Percentiles rank a stretch among this genome's conserved stretches.
Evolutionary conservation across 2,888 invertebrate genomes (phyloP).

Genomic region (Epinotia ramella): DNA sequence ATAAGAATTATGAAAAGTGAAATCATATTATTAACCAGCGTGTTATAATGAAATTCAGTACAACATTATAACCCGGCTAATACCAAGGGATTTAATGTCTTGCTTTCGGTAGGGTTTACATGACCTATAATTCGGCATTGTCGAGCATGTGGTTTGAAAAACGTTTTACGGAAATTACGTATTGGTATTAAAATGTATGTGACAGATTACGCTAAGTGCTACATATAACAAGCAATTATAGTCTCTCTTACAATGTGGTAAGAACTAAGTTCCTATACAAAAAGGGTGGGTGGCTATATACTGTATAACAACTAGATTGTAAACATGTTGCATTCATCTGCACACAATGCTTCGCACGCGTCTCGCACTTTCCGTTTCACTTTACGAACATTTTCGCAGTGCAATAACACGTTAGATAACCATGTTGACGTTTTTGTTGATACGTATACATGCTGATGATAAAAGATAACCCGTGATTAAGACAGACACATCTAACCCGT

Average conservation of each 20-base stretch:
- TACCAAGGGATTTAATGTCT: too few species aligned
- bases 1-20: too few species aligned
- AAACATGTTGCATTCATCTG: conserved; percentile 53
- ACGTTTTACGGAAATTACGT: conserved; percentile 31
- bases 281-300: neutral
- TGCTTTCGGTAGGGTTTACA: too few species aligned
- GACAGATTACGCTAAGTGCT: neutral
- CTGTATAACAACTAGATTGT: neutral
- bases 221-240: neutral
- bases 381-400: conserved; percentile 34
- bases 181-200: conserved; percentile 14
- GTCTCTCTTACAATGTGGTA: neutral
- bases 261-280: neutral
- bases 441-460: conserved; percentile 18
- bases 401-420: conserved; percentile 38
- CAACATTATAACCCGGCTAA: too few species aligned
- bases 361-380: conserved; percentile 76
- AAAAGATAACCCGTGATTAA: conserved; percentile 43
- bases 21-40: too few species aligned
- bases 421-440: conserved; percentile 37
- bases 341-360: conserved; percentile 76
- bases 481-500: conserved; percentile 21
- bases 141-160: too few species aligned
- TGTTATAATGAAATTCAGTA: too few species aligned
- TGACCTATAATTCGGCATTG: too few species aligned